A percentile compares a stretch with the other conserved stretches of the same genome.
Evolutionary conservation across 1,140 invertebrate species (phyloP).

Genomic region (Phymastichus coffea): DNA sequence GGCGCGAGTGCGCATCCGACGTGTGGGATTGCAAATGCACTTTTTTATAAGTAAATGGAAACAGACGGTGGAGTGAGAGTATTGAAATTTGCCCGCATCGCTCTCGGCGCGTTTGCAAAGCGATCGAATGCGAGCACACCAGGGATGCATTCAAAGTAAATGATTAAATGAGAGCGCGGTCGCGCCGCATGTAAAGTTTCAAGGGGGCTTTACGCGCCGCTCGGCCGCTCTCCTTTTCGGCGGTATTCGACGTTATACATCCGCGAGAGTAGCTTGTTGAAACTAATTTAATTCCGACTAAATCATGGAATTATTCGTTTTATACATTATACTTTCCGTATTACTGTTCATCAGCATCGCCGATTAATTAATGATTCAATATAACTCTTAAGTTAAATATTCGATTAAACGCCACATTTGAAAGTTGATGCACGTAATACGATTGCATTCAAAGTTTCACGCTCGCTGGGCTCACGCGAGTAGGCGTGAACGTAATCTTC

Average conservation of each 20-base stretch:
- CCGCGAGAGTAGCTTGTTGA: no score
- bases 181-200: no score
- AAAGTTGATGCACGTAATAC: background rate
- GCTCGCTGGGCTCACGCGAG: background rate
- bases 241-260: no score
- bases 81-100: no score
- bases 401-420: background rate
- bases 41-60: no score
- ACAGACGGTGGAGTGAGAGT: no score
- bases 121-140: slow-evolving; percentile 2
- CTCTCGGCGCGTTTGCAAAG: no score
- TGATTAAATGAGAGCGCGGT: background rate
- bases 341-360: no score
- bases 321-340: background rate
- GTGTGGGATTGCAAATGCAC: background rate
- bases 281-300: no score
- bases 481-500: background rate
- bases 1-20: background rate
- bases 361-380: background rate
- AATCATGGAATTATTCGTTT: background rate
- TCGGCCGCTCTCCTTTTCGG: no score
- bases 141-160: no score
- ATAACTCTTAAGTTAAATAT: background rate
- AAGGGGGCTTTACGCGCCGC: no score
- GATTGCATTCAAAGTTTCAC: background rate